Percentiles rank a stretch among this genome's conserved stretches.
These are phyloP conservation scores for Petrocephalus microphthalmus DNA, from an alignment of 2,113 vertebrate genomes.

Conservation along the genomic window DNA sequence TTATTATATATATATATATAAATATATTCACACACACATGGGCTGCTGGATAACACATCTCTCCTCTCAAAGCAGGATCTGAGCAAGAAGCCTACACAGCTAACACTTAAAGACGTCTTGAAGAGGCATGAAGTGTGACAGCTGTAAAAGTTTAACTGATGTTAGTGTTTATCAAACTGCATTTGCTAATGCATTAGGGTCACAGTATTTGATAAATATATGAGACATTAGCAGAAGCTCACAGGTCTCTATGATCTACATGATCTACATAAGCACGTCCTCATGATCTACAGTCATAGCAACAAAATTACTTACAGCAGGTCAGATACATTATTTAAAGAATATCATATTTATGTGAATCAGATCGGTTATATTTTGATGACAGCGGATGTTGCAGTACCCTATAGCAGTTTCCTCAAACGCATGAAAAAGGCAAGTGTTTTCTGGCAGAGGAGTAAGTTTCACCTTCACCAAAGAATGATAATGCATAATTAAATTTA, in stretches of 20 bases:
- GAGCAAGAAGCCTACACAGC: not conserved
- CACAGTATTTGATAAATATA: not conserved
- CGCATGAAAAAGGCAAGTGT: constrained; percentile 67
- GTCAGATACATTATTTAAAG: not conserved
- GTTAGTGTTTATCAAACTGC: not conserved
- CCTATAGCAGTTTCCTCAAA: not conserved
- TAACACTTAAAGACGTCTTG: not conserved
- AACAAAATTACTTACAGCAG: not conserved
- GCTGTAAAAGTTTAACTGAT: not conserved
- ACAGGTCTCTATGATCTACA: no score
- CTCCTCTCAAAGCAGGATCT: not conserved
- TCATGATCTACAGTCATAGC: not conserved
- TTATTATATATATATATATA: no score
- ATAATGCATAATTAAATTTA: constrained; percentile 99
- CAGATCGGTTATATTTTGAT: not conserved
- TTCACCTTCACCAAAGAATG: constrained; percentile 99
- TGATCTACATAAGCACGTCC: no score
- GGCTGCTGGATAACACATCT: not conserved
- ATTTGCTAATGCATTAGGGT: not conserved
- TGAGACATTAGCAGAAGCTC: not conserved
- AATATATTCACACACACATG: no score
- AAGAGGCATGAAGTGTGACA: not conserved
- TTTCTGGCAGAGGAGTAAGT: constrained; percentile 91
- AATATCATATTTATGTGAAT: not conserved
- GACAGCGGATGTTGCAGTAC: not conserved